A percentile compares a stretch with the other conserved stretches of the same genome.
Conservation (phyloP, 2,888 invertebrate species). For the Onchidella celtica region DNA sequence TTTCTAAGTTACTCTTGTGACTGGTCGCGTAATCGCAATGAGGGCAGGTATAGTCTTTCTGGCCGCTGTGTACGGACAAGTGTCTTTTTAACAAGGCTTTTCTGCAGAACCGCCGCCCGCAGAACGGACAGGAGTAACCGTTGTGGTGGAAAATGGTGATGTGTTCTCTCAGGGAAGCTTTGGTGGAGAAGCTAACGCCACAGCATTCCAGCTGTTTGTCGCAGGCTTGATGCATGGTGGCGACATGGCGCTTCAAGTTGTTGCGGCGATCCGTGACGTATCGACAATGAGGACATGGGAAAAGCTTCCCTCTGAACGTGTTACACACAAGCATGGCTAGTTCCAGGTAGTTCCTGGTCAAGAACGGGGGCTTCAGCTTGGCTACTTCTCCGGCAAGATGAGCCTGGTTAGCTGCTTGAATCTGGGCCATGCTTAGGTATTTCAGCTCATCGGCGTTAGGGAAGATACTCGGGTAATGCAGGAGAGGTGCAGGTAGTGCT, state of each 20-base stretch:
- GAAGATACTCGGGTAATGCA: slow-evolving; percentile 65
- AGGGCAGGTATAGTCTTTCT: slow-evolving; percentile 80
- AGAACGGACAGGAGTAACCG: slow-evolving; percentile 80
- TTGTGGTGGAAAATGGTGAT: slow-evolving; percentile 80
- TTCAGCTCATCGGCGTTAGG: slow-evolving; percentile 51
- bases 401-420: slow-evolving; percentile 60
- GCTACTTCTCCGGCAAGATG: slow-evolving; percentile 62
- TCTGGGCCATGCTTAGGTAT: slow-evolving; percentile 48
- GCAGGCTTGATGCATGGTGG: slow-evolving; percentile 80
- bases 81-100: slow-evolving; percentile 81
- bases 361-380: slow-evolving; percentile 69
- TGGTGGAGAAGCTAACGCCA: slow-evolving; percentile 79
- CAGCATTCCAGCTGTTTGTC: slow-evolving; percentile 79
- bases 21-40: slow-evolving; percentile 81
- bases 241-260: slow-evolving; percentile 80
- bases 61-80: slow-evolving; percentile 81
- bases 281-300: slow-evolving; percentile 77
- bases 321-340: slow-evolving; percentile 76
- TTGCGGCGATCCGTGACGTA: slow-evolving; percentile 80
- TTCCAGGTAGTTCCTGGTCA: slow-evolving; percentile 73
- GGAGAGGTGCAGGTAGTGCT: neutral
- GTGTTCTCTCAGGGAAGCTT: slow-evolving; percentile 80
- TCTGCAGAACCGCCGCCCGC: slow-evolving; percentile 80
- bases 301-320: slow-evolving; percentile 74
- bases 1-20: slow-evolving; percentile 81